phyloP scores from a whole-genome alignment of 2,888 invertebrate species.

The Clusia tigrina region DNA sequence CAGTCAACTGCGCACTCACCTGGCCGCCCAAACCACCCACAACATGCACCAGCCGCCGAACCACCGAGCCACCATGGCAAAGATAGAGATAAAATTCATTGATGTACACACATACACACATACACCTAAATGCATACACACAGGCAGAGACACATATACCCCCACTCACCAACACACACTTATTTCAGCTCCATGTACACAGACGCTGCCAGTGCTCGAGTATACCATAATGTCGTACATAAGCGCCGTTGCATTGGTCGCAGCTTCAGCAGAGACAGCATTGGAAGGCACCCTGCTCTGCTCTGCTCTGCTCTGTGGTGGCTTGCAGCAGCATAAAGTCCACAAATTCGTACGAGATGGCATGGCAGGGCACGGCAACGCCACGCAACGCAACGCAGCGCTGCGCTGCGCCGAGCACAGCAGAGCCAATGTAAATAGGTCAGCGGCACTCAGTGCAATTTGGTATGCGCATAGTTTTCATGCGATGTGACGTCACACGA shows the following conservation, averaged over 20 bases:
- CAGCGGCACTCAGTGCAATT: not conserved
- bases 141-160: too few relatives aligned
- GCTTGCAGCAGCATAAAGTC: constrained; percentile 24
- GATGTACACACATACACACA: constrained; percentile 14
- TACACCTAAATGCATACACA: constrained; percentile 1
- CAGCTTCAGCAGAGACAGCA: too few relatives aligned
- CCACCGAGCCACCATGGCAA: not conserved
- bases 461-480: not conserved
- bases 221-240: constrained; percentile 3
- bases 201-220: too few relatives aligned
- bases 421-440: not conserved
- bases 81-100: constrained; percentile 2
- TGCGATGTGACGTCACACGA: constrained; percentile 11
- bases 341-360: constrained; percentile 15
- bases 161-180: not conserved
- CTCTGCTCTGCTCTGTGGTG: too few relatives aligned
- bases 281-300: too few relatives aligned
- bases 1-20: not conserved
- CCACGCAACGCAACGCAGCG: not conserved
- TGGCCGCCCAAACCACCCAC: not conserved
- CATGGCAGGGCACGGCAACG: constrained; percentile 3
- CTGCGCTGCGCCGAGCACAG: not conserved
- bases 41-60: not conserved
- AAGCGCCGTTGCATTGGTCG: not conserved
- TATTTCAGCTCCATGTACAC: too few relatives aligned